Base-by-base conservation (phyloP, 2,888 invertebrate species). In the Apoda limacodes region DNA sequence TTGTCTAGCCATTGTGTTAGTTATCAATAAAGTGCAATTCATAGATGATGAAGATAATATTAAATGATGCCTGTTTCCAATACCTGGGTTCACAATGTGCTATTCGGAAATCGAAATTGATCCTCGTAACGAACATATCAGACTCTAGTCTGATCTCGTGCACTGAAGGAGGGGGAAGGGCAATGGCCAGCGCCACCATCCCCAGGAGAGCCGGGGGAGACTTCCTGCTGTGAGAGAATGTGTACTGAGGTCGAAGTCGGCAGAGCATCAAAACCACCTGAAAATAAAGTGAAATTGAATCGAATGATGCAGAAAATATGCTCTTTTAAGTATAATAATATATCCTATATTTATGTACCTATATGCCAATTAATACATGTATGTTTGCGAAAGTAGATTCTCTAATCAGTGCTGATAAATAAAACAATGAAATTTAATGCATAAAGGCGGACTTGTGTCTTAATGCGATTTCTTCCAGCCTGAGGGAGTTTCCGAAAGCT, bases 31-130 rank as follows among this genome's bases (percentile, higher is more conserved):
- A n/a, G n/a, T n/a, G n/a, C n/a, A n/a, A n/a, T n/a, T n/a, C n/a
- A n/a, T n/a, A n/a, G n/a, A n/a, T n/a, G n/a, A n/a, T n/a, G n/a
- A n/a, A n/a, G n/a, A n/a, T n/a, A n/a, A n/a, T n/a, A n/a, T n/a
- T n/a, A n/a, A 17, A 17, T 6, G 17, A 7, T 17, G 17, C 5
- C 17, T 17, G 5, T 6, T 31, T 34, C 22, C 61, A 84, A 83
- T 80, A 95, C 95, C 90, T 91, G 59, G 97, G 96, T 68, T 98
- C 98, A 66, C 97, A 97, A 70, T 98, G 97, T 41, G 95, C 94
- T 83, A 98, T 92, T 81, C 93, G 88, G 78, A 98, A 95, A 76
- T 97, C 95, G 55, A 97, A 95, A 67, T 91, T 94, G 57, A 98
- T 92, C 59, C 96, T 87, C 37, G 95, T 97, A 52, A 98, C 97